Conservation (phyloP, 2,888 invertebrate species). For the Unio delphinus region DNA sequence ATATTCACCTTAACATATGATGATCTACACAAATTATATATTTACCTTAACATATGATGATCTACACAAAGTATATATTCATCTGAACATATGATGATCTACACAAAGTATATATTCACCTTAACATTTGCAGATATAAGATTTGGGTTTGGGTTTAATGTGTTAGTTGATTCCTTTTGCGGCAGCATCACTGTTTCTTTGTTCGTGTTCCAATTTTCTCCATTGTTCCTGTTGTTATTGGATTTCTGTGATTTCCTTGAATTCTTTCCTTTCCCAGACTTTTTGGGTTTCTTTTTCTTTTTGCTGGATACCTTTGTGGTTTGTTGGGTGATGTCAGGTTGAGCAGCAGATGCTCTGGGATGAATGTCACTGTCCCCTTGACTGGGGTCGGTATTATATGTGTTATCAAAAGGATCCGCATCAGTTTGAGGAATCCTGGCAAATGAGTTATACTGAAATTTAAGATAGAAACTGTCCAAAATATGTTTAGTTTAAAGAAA, state of each 20-base stretch:
- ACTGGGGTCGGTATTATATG: conserved; percentile 44
- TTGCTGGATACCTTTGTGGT: conserved; percentile 7
- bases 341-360: not conserved
- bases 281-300: conserved; percentile 19
- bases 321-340: conserved; percentile 6
- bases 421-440: conserved; percentile 1
- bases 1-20: too few relatives aligned
- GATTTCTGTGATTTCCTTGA: conserved; percentile 24
- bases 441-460: conserved; percentile 7
- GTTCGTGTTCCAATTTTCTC: too few relatives aligned
- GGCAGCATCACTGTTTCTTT: conserved; percentile 9
- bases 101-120: too few relatives aligned
- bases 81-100: too few relatives aligned
- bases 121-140: too few relatives aligned
- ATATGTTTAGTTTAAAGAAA: too few relatives aligned
- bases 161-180: not conserved
- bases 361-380: conserved; percentile 3
- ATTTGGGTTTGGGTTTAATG: not conserved
- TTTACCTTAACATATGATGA: too few relatives aligned
- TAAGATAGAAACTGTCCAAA: not conserved
- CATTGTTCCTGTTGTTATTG: conserved; percentile 8
- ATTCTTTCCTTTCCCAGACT: conserved; percentile 31
- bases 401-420: conserved; percentile 39
- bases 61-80: too few relatives aligned
- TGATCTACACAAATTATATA: too few relatives aligned